Evolutionary conservation across 2,888 invertebrate genomes (phyloP), one percentile per base, ranked within the genome.

Genomic region (Sisyra terminalis): DNA sequence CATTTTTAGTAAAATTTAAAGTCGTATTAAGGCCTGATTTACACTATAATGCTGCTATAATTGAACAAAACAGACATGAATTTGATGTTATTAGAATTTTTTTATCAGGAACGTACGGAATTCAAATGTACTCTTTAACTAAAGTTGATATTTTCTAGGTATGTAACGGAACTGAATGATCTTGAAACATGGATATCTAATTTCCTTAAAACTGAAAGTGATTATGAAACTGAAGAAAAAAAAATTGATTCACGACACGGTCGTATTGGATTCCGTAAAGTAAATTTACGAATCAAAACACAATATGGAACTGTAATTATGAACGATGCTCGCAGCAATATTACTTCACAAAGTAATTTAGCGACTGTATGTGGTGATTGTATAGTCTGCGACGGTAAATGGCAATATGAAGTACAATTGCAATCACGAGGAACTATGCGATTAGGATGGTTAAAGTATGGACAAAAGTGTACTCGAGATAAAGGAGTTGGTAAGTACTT

Each of bases 341-440:
- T 41, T 11, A 32, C 11, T 34, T 15, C 34, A 5, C 41, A 41
- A 16, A 14, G 17, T 9, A 17, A 16, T 34, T 17, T 13, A 3
- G 32, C 41, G 1, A 41, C 34, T 9, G 41, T 41, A 6, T 15
- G 11, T 7, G 41, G 30, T 9, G 34, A 41, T 30, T 41, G 41
- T 18, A 24, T 41, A 8, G 41, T 41, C 2, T 34, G 32, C 18
- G 13, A 15, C 7, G 41, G 41, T 4, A 18, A 34, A 6, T 41
- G 41, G 41, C 29, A 29, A 15, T 41, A 41, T 14, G 41, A 41
- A 24, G 41, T 41, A 1, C 14, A 18, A 30, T 34, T 41, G 11
- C 16, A 34, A 16, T 34, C 41, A n/a, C 32, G 41, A n/a, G 41
- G 41, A 7, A 17, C 34, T n/a, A 41, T 41, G 34, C 29, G 41